Conservation (phyloP, 2,113 vertebrate species). For the Nibea coibor region DNA sequence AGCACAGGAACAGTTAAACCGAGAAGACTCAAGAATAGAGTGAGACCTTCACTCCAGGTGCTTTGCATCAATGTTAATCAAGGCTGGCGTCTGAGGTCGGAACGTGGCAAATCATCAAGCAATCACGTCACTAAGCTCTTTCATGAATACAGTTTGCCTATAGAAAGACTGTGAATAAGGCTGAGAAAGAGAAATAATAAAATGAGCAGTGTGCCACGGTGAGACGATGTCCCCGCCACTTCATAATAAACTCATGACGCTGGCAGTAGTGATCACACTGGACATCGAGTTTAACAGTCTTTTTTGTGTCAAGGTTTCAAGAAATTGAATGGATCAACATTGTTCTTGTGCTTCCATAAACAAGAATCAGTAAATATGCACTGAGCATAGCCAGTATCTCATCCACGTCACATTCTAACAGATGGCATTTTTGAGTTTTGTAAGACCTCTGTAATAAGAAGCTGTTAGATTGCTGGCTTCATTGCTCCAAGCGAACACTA, state of each 20-base stretch:
- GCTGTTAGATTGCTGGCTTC: background rate
- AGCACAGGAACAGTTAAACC: background rate
- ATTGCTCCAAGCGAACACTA: too few relatives aligned
- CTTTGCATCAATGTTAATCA: constrained; percentile 1
- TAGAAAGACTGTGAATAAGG: background rate
- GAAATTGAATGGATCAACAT: too few relatives aligned
- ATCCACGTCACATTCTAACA: too few relatives aligned
- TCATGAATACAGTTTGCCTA: background rate
- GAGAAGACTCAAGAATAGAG: background rate
- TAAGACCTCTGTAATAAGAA: too few relatives aligned
- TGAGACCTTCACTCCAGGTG: background rate
- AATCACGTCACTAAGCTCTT: background rate
- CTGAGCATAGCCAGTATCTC: too few relatives aligned
- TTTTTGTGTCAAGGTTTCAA: too few relatives aligned
- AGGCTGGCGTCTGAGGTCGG: background rate
- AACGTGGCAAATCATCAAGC: background rate
- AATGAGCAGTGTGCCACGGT: background rate
- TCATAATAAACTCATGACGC: too few relatives aligned
- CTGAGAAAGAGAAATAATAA: background rate
- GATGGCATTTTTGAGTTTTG: too few relatives aligned
- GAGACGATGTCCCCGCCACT: too few relatives aligned
- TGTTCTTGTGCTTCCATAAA: background rate
- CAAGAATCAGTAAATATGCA: too few relatives aligned
- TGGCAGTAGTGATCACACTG: too few relatives aligned
- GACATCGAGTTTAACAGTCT: too few relatives aligned